Conservation (phyloP, 2,888 invertebrate species). For the Amphipyra berbera region DNA sequence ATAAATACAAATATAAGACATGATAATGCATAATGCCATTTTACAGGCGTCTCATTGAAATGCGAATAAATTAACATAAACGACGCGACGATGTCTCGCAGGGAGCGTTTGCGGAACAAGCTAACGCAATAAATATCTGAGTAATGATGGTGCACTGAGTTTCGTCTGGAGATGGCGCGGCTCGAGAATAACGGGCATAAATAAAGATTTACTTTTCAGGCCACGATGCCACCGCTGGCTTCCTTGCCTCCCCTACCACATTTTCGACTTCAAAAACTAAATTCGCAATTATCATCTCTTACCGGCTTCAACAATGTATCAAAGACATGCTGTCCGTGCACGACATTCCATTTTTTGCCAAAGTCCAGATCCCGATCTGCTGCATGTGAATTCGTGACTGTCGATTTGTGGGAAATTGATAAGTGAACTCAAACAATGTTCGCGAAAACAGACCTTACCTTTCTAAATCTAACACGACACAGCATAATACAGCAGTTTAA, state of each 20-base stretch:
- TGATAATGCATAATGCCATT: slow-evolving; percentile 79
- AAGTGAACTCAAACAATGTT: slow-evolving; percentile 71
- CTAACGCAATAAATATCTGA: slow-evolving; percentile 79
- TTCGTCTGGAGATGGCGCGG: slow-evolving; percentile 68
- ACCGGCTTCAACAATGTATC: slow-evolving; percentile 33
- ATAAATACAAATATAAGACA: slow-evolving; percentile 75
- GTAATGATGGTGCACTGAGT: slow-evolving; percentile 71
- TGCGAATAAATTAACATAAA: slow-evolving; percentile 87
- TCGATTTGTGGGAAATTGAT: slow-evolving; percentile 78
- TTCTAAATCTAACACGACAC: slow-evolving; percentile 52
- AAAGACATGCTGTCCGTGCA: slow-evolving; percentile 30
- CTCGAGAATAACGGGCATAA: slow-evolving; percentile 62
- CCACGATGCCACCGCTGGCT: slow-evolving; percentile 30
- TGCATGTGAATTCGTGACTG: slow-evolving; percentile 77
- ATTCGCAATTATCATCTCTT: slow-evolving; percentile 42
- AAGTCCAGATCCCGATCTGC: slow-evolving; percentile 67
- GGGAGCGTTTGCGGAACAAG: slow-evolving; percentile 71
- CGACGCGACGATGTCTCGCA: slow-evolving; percentile 70
- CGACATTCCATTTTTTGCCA: slow-evolving; percentile 56
- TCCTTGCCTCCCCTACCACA: slow-evolving; percentile 23
- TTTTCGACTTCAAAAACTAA: slow-evolving; percentile 39
- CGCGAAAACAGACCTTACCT: slow-evolving; percentile 62
- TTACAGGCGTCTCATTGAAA: slow-evolving; percentile 81
- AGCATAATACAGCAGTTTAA: slow-evolving; percentile 71
- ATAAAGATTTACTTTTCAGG: slow-evolving; percentile 74